These are phyloP conservation scores for Drosophila tsacasi DNA, from an alignment of 1,140 invertebrate genomes.

Conservation along the genomic window DNA sequence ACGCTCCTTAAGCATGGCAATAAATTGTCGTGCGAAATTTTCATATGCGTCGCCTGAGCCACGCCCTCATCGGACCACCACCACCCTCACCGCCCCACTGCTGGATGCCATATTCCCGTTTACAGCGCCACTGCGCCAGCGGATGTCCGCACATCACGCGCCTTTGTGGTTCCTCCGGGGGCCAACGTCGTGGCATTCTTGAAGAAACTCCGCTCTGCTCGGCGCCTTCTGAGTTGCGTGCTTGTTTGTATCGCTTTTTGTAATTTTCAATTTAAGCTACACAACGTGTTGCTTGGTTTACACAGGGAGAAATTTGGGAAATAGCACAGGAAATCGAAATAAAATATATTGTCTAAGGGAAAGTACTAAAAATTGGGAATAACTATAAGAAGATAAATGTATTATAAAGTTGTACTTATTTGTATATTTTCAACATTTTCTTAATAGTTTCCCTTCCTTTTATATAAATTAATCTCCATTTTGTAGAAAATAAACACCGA, in stretches of 20 bases:
- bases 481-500: background rate
- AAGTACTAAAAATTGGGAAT: background rate
- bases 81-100: background rate
- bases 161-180: slow-evolving; percentile 59
- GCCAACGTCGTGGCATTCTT: slow-evolving; percentile 59
- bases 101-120: background rate
- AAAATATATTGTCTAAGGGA: background rate
- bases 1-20: slow-evolving; percentile 79
- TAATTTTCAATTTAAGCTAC: slow-evolving; percentile 80
- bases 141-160: slow-evolving; percentile 57
- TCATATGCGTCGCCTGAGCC: slow-evolving; percentile 70
- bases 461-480: background rate
- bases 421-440: background rate
- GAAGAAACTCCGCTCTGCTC: slow-evolving; percentile 31
- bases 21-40: slow-evolving; percentile 76
- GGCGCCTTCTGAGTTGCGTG: slow-evolving; percentile 36
- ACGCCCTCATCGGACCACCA: slow-evolving; percentile 34
- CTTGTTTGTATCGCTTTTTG: slow-evolving; percentile 58
- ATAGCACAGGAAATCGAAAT: background rate
- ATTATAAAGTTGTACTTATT: background rate
- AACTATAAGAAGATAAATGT: background rate
- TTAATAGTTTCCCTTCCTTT: no score
- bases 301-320: background rate
- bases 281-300: slow-evolving; percentile 73
- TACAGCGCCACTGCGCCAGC: slow-evolving; percentile 3